These are phyloP conservation scores for Colius striatus DNA, from an alignment of 2,113 vertebrate species.

Conservation along the genomic window DNA sequence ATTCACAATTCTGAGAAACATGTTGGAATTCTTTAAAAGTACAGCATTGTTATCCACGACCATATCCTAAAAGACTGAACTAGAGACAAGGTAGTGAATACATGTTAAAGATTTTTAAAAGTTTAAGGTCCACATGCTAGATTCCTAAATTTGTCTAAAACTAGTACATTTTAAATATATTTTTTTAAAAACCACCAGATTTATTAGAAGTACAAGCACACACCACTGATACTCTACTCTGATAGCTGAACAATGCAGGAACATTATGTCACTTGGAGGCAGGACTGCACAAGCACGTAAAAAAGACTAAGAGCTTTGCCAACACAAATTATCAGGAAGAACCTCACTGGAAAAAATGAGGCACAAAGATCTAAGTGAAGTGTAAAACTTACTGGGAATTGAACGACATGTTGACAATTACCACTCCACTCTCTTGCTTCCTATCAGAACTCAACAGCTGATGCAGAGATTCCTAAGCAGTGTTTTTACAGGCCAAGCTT, in stretches of 20 bases:
- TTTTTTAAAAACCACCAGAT: neutral
- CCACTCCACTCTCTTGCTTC: slow-evolving; percentile 55
- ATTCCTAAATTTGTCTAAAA: neutral
- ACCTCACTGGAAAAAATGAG: slow-evolving; percentile 61
- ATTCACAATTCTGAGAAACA: neutral
- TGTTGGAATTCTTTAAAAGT: neutral
- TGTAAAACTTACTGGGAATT: slow-evolving; percentile 28
- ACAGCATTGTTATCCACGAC: neutral
- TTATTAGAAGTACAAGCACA: neutral
- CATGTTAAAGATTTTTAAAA: neutral
- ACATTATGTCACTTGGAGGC: neutral
- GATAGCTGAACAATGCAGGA: slow-evolving; percentile 18
- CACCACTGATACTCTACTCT: neutral
- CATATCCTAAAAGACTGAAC: neutral
- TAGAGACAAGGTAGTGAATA: neutral
- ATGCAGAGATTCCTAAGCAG: slow-evolving; percentile 46
- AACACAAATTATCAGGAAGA: slow-evolving; percentile 50
- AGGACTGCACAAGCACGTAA: slow-evolving; percentile 9
- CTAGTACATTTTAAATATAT: neutral
- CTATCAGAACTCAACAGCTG: slow-evolving; percentile 13
- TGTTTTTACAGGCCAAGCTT: slow-evolving; percentile 43
- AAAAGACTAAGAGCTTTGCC: slow-evolving; percentile 47
- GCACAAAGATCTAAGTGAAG: slow-evolving; percentile 33
- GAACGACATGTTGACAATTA: slow-evolving; percentile 65
- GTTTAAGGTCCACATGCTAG: neutral